Percentiles rank a stretch among this genome's conserved stretches.
These are phyloP conservation scores for Brachionus manjavacas DNA, from an alignment of 1,140 invertebrate genomes.

Conservation along the genomic window DNA sequence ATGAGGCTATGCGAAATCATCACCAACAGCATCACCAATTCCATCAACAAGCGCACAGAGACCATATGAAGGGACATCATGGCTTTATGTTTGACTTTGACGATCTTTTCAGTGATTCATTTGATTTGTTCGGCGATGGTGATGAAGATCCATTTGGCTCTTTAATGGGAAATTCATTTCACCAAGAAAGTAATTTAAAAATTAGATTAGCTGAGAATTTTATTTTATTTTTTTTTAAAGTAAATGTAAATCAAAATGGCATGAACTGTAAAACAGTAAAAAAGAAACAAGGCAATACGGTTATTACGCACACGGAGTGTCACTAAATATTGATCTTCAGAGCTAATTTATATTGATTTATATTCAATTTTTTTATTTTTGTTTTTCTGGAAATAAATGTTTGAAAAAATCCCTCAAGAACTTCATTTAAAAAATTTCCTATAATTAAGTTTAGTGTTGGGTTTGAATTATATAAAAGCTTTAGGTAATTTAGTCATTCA, in stretches of 20 bases:
- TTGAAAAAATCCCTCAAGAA: not conserved
- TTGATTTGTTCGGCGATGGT: slow-evolving; percentile 2
- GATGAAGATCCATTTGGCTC: not conserved
- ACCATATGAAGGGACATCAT: slow-evolving; percentile 19
- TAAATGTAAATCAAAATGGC: slow-evolving; percentile 34
- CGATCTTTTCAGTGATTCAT: slow-evolving; percentile 30
- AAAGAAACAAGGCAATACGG: slow-evolving; percentile 33
- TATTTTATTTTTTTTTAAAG: not conserved
- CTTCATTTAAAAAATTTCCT: not conserved
- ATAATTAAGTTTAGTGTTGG: not conserved
- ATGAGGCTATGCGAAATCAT: slow-evolving; percentile 31
- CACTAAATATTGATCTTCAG: not conserved
- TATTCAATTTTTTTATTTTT: not conserved
- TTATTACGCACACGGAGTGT: slow-evolving; percentile 35
- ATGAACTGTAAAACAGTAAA: slow-evolving; percentile 29
- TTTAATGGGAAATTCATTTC: slow-evolving; percentile 11
- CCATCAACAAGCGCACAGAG: slow-evolving; percentile 3
- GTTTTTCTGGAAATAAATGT: not conserved
- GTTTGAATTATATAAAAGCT: slow-evolving; percentile 13
- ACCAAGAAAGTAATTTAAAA: slow-evolving; percentile 18
- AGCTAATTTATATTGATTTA: not conserved
- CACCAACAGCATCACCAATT: slow-evolving; percentile 19
- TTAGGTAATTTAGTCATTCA: not conserved
- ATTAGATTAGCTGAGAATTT: not conserved
- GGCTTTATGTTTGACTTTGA: slow-evolving; percentile 39